Evolutionary conservation across 2,797 vertebrate species (phyloP).

Genomic region (Threskiornis aethiopicus): DNA sequence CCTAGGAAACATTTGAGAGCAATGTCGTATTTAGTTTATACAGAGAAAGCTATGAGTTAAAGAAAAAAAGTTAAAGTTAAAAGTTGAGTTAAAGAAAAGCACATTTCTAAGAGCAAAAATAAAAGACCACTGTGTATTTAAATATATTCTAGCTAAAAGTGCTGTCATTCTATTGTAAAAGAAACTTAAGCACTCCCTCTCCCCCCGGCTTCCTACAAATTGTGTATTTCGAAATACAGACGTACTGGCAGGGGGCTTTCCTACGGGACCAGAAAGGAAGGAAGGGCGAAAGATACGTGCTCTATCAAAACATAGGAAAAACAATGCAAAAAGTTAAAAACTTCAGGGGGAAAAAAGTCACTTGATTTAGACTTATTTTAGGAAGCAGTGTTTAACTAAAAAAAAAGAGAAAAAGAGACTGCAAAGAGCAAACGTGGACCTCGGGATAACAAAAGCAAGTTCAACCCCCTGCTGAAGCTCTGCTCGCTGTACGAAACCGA

Average conservation of each 20-base stretch:
- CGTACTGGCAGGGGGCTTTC: not conserved
- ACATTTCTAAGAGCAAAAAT: not conserved
- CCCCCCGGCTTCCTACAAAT: too few relatives aligned
- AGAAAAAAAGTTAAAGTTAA: too few relatives aligned
- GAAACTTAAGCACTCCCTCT: not conserved
- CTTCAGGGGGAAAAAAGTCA: too few relatives aligned
- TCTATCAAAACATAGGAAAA: not conserved
- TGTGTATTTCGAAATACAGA: not conserved
- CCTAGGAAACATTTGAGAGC: fast-evolving
- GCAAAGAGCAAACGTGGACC: not conserved
- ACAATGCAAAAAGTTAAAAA: not conserved
- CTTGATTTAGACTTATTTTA: not conserved
- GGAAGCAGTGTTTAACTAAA: not conserved
- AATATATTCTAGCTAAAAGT: fast-evolving
- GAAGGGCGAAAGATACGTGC: not conserved
- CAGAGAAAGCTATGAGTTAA: not conserved
- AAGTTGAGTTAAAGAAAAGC: too few relatives aligned
- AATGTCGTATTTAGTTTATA: fast-evolving
- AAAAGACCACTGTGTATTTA: fast-evolving
- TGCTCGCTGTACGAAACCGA: fast-evolving
- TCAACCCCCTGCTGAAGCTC: not conserved
- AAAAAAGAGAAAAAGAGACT: not conserved
- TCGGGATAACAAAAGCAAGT: not conserved
- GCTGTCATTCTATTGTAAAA: not conserved
- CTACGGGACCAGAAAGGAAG: not conserved